Percentiles rank a stretch among this genome's conserved stretches.
Conservation (phyloP, 1,140 invertebrate genomes). For the Hylaeus volcanicus region DNA sequence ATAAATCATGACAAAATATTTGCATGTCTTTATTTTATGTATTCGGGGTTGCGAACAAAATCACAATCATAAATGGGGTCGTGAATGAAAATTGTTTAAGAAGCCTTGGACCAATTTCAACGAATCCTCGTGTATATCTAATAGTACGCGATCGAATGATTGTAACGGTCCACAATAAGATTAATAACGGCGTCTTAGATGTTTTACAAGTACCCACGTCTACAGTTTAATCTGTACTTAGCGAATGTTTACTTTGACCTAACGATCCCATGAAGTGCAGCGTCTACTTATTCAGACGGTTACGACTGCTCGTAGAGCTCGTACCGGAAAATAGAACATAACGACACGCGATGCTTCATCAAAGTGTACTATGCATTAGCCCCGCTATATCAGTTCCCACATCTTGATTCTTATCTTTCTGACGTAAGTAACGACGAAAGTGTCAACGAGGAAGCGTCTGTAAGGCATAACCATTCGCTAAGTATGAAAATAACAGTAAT, state of each 20-base stretch:
- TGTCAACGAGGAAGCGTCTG: background rate
- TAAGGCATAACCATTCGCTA: background rate
- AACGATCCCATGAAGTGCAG: background rate
- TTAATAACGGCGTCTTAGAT: background rate
- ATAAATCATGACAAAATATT: no score
- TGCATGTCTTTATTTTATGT: no score
- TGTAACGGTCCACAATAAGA: background rate
- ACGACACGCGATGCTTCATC: background rate
- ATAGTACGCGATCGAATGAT: no score
- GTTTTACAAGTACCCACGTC: no score
- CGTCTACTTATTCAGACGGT: background rate
- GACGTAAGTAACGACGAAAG: background rate
- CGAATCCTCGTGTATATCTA: no score
- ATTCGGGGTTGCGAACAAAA: no score
- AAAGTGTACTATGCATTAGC: background rate
- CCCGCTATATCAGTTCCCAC: background rate
- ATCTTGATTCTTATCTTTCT: background rate
- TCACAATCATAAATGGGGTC: no score
- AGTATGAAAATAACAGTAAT: background rate
- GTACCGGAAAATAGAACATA: background rate
- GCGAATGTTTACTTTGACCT: background rate
- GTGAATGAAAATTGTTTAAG: no score
- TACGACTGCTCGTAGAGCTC: background rate
- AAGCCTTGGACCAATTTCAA: no score
- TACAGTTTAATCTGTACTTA: no score